These are phyloP conservation scores for Sparidentex hasta DNA, from an alignment of 2,797 vertebrate genomes.

Conservation along the genomic window DNA sequence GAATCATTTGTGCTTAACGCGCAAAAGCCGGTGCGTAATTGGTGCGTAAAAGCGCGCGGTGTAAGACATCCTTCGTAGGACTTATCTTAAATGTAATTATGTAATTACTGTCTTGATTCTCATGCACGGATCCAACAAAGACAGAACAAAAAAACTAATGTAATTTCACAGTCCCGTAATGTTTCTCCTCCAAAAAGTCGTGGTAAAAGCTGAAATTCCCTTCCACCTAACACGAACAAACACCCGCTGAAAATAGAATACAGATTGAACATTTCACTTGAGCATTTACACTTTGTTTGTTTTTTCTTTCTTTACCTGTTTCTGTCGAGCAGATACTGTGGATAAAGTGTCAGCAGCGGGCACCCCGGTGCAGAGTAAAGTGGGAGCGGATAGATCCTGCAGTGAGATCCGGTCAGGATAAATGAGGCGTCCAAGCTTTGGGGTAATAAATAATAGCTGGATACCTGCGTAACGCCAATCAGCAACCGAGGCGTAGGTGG, in stretches of 20 bases:
- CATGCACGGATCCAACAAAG: not conserved
- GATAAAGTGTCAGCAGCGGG: constrained; percentile 43
- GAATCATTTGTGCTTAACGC: constrained; percentile 14
- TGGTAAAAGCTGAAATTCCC: not conserved
- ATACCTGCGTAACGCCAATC: constrained; percentile 86
- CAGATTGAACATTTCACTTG: not conserved
- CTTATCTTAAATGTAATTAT: not conserved
- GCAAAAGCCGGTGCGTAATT: constrained; percentile 21
- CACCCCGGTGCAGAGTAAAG: constrained; percentile 50
- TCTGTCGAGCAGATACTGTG: constrained; percentile 47
- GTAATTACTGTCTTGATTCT: not conserved
- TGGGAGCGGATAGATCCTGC: constrained; percentile 52
- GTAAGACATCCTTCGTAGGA: not conserved
- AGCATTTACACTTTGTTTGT: not conserved
- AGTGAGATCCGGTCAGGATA: constrained; percentile 58
- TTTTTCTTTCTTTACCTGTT: constrained; percentile 66
- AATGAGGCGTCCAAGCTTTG: constrained; percentile 66
- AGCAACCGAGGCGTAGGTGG: constrained; percentile 83
- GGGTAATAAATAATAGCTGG: constrained; percentile 82
- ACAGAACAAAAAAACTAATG: no score
- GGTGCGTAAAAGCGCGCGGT: constrained; percentile 69
- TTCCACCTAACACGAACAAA: not conserved
- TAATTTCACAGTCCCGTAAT: not conserved
- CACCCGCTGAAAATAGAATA: not conserved
- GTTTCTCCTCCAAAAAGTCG: constrained; percentile 9